These are phyloP conservation scores for Austrolebias charrua DNA, from an alignment of 2,797 vertebrate species.

Conservation along the genomic window DNA sequence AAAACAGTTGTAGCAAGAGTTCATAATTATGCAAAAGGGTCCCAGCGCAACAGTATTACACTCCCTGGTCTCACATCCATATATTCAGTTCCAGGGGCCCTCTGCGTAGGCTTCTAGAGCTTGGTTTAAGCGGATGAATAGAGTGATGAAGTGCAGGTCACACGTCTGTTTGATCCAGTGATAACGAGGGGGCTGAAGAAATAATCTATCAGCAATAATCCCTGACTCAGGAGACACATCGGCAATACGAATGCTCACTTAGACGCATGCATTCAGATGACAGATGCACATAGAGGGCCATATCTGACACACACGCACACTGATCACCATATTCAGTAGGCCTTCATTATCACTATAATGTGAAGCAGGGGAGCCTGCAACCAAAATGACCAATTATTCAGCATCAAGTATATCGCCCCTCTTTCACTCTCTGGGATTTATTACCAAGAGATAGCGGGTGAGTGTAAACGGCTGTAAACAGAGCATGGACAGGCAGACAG, in stretches of 20 bases:
- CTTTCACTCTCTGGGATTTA: constrained; percentile 70
- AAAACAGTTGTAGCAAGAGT: constrained; percentile 36
- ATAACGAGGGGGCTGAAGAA: constrained; percentile 80
- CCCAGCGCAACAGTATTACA: constrained; percentile 69
- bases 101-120: constrained; percentile 73
- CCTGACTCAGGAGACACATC: constrained; percentile 78
- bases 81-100: constrained; percentile 65
- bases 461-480: constrained; percentile 64
- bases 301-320: constrained; percentile 53
- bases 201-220: constrained; percentile 83
- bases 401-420: constrained; percentile 71
- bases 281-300: constrained; percentile 62
- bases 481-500: constrained; percentile 60
- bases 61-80: constrained; percentile 52
- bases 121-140: constrained; percentile 78
- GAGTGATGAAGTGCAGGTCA: constrained; percentile 78
- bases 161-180: constrained; percentile 80
- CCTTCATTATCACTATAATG: constrained; percentile 81
- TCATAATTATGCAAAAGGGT: constrained; percentile 72
- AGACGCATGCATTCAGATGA: constrained; percentile 53
- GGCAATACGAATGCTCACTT: constrained; percentile 46
- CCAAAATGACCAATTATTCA: constrained; percentile 81
- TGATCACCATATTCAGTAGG: constrained; percentile 81
- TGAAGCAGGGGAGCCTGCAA: constrained; percentile 75
- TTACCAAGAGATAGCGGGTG: constrained; percentile 63